These are phyloP conservation scores for Meloidogyne exigua DNA, from an alignment of 1,140 invertebrate species.

Conservation along the genomic window DNA sequence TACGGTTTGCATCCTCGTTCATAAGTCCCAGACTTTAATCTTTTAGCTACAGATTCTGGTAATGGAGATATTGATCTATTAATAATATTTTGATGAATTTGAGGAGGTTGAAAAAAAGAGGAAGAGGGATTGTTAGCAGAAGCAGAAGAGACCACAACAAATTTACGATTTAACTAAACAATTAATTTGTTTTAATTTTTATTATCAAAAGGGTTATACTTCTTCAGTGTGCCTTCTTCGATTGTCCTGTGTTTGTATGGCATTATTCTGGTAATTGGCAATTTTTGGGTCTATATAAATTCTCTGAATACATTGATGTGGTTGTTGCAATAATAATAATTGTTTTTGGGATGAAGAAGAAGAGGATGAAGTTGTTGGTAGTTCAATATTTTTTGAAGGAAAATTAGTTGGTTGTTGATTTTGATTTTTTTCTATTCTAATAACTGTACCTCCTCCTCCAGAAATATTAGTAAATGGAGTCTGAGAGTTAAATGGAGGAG, in stretches of 20 bases:
- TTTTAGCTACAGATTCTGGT: conserved; percentile 46
- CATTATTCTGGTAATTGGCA: conserved; percentile 11
- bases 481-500: not conserved
- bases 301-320: conserved; percentile 6
- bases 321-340: not conserved
- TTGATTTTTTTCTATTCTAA: conserved; percentile 19
- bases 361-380: not conserved
- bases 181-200: no score
- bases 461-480: not conserved
- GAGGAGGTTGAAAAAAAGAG: not conserved
- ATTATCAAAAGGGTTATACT: no score
- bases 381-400: conserved; percentile 2
- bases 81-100: conserved; percentile 1
- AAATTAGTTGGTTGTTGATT: not conserved
- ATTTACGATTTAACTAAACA: not conserved
- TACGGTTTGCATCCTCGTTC: conserved; percentile 39
- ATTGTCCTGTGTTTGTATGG: not conserved
- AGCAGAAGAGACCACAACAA: conserved; percentile 3
- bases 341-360: not conserved
- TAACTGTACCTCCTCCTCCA: conserved; percentile 10
- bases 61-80: conserved; percentile 52
- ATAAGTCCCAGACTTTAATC: conserved; percentile 40
- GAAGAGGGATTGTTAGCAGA: conserved; percentile 2
- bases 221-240: not conserved
- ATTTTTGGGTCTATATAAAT: conserved; percentile 21